These are phyloP conservation scores for Chrysina gloriosa DNA, from an alignment of 2,888 invertebrate species.

Conservation along the genomic window DNA sequence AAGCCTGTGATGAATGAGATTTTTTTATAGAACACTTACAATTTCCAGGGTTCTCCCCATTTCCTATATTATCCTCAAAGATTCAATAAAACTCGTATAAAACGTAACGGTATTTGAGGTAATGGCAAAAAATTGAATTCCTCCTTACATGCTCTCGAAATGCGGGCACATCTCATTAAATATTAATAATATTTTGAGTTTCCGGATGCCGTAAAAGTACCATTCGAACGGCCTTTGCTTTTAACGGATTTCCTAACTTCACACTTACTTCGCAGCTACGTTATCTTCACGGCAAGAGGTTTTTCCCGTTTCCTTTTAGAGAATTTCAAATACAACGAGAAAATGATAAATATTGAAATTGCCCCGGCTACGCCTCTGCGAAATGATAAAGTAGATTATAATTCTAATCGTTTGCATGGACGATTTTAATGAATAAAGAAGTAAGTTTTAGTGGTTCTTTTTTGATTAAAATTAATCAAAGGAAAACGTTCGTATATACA, in stretches of 20 bases:
- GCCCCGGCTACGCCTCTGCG: neutral
- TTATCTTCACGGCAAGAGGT: neutral
- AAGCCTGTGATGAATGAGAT: no score
- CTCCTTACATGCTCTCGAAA: neutral
- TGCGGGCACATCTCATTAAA: constrained; percentile 22
- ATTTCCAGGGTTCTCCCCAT: no score
- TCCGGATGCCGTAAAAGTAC: neutral
- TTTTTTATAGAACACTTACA: no score
- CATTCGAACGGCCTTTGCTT: constrained; percentile 6
- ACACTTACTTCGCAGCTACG: neutral
- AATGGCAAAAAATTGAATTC: neutral
- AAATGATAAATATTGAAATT: constrained; percentile 16
- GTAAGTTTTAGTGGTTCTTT: neutral
- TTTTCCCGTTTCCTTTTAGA: neutral
- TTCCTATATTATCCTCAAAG: no score
- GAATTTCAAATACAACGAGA: neutral
- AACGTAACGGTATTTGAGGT: neutral
- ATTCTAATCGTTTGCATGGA: constrained; percentile 13
- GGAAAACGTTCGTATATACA: no score
- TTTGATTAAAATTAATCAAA: no score
- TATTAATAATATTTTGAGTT: constrained; percentile 20
- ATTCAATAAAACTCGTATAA: no score
- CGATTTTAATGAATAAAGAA: neutral
- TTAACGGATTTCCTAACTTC: constrained; percentile 8
- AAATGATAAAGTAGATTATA: neutral